Conservation (phyloP, 2,797 vertebrate species). For the Thripadectes ignobilis region DNA sequence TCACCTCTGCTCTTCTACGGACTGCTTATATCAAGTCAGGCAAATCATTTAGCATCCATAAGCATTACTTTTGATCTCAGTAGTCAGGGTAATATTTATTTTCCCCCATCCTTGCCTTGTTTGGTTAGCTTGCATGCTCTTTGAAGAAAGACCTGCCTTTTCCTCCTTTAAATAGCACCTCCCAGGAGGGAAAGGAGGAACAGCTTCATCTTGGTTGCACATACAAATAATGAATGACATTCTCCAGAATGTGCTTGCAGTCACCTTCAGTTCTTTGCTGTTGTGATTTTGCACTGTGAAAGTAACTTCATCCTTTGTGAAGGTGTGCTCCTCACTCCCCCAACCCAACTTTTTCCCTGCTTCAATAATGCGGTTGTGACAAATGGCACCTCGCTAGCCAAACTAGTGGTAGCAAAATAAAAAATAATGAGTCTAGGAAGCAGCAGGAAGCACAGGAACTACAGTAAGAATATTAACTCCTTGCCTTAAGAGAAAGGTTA, state of each 20-base stretch:
- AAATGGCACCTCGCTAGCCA: background rate
- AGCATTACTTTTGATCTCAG: background rate
- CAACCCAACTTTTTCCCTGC: background rate
- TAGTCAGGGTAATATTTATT: constrained; percentile 10
- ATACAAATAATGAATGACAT: background rate
- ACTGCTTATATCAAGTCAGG: background rate
- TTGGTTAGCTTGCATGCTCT: background rate
- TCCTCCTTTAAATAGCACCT: constrained; percentile 27
- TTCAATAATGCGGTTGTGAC: background rate
- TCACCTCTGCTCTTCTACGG: background rate
- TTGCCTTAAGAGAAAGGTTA: background rate
- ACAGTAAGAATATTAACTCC: background rate
- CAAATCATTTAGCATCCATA: background rate
- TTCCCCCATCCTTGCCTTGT: constrained; percentile 11
- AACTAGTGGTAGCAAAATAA: background rate
- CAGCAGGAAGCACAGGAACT: background rate
- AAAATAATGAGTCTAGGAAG: background rate
- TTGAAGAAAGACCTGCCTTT: constrained; percentile 34
- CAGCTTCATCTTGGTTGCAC: background rate
- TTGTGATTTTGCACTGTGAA: background rate
- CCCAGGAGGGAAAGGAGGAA: constrained; percentile 17
- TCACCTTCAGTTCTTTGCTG: constrained; percentile 35
- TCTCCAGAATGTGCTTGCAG: background rate
- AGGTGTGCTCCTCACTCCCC: background rate
- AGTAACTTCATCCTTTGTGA: background rate